Percentiles rank a stretch among this genome's conserved stretches.
Conservation (phyloP, 2,888 invertebrate genomes). For the Stomorhina lunata region DNA sequence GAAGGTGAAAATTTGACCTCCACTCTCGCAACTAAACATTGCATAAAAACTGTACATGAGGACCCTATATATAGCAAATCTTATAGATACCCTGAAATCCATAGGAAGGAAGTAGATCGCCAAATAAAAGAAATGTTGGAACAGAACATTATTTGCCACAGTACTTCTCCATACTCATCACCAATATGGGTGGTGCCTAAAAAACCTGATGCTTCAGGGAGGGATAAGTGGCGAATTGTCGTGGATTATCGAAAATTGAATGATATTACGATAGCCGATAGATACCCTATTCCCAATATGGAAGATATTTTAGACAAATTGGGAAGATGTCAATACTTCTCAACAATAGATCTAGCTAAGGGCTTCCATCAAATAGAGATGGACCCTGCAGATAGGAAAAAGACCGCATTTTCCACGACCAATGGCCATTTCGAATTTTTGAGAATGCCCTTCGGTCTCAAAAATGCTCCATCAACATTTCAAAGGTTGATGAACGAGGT, state of each 20-base stretch:
- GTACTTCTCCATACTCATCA: constrained; percentile 46
- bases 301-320: constrained; percentile 46
- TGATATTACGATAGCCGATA: constrained; percentile 35
- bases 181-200: constrained; percentile 50
- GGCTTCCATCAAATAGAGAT: constrained; percentile 68
- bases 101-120: constrained; percentile 36
- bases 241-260: constrained; percentile 52
- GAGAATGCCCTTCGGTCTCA: too few relatives aligned
- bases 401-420: too few relatives aligned
- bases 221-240: constrained; percentile 50
- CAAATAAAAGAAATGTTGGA: constrained; percentile 36
- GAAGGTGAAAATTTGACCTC: constrained; percentile 44
- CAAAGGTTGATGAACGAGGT: background rate
- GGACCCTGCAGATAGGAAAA: too few relatives aligned
- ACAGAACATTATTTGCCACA: constrained; percentile 46
- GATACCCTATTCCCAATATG: constrained; percentile 51
- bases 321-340: constrained; percentile 52
- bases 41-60: constrained; percentile 36
- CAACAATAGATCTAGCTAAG: constrained; percentile 54
- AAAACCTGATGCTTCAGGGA: constrained; percentile 45
- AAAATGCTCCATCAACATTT: constrained; percentile 1
- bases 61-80: constrained; percentile 42
- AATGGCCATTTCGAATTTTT: too few relatives aligned
- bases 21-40: constrained; percentile 49
- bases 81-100: constrained; percentile 44